These are phyloP conservation scores for Eupeodes corollae DNA, from an alignment of 1,140 invertebrate genomes.

Conservation along the genomic window DNA sequence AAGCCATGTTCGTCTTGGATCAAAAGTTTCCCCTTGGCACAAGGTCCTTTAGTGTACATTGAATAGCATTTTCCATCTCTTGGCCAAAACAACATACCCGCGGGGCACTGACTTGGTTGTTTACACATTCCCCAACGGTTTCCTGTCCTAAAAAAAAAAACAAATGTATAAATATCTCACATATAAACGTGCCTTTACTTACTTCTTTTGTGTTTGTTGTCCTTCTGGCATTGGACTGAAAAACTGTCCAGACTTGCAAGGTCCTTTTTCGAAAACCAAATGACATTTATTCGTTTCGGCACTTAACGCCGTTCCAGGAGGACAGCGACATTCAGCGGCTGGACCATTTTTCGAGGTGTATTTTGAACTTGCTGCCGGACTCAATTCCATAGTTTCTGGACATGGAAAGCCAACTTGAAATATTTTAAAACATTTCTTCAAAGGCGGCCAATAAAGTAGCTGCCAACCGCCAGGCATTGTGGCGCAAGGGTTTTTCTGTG, in stretches of 20 bases:
- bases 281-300: conserved; percentile 48
- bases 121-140: conserved; percentile 57
- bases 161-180: background rate
- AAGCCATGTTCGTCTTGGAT: conserved; percentile 45
- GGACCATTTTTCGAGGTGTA: conserved; percentile 26
- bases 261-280: conserved; percentile 55
- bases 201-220: conserved; percentile 19
- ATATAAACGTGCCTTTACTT: background rate
- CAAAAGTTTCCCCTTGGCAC: conserved; percentile 57
- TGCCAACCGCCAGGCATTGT: conserved; percentile 67
- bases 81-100: conserved; percentile 58
- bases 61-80: conserved; percentile 59
- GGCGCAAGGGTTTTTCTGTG: conserved; percentile 67
- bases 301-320: conserved; percentile 58
- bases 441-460: conserved; percentile 66
- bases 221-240: conserved; percentile 48
- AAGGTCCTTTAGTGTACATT: conserved; percentile 56
- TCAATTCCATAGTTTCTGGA: conserved; percentile 70
- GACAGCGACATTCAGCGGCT: conserved; percentile 60
- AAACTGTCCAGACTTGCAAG: conserved; percentile 57
- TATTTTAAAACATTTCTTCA: conserved; percentile 75
- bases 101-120: conserved; percentile 46
- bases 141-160: conserved; percentile 30
- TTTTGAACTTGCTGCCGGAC: conserved; percentile 38
- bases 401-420: conserved; percentile 69